A percentile compares a stretch with the other conserved stretches of the same genome.
These are phyloP conservation scores for Sebastes fasciatus DNA, from an alignment of 2,113 vertebrate genomes.

Conservation along the genomic window DNA sequence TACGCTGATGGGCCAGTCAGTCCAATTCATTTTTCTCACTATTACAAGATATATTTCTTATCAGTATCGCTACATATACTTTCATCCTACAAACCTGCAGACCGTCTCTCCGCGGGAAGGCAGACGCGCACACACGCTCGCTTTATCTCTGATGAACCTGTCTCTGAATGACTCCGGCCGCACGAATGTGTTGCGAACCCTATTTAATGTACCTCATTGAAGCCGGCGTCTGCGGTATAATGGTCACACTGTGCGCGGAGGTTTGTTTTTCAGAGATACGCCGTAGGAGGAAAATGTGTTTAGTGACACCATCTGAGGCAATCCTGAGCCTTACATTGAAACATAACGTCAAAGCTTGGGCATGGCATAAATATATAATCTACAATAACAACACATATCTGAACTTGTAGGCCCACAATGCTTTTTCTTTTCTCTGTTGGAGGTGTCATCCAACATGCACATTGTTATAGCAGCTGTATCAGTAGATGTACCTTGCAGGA, in stretches of 20 bases:
- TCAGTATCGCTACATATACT: slow-evolving; percentile 52
- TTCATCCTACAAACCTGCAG: slow-evolving; percentile 44
- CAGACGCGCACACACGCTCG: background rate
- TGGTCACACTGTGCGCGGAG: slow-evolving; percentile 37
- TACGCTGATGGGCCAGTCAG: slow-evolving; percentile 21
- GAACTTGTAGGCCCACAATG: slow-evolving; percentile 1
- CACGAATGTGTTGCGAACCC: slow-evolving; percentile 38
- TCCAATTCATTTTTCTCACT: slow-evolving; percentile 43
- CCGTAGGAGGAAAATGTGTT: slow-evolving; percentile 45
- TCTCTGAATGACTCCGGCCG: slow-evolving; percentile 49
- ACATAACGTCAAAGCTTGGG: slow-evolving; percentile 4
- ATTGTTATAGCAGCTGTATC: slow-evolving; percentile 4
- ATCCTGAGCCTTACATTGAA: slow-evolving; percentile 41
- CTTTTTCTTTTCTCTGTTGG: slow-evolving; percentile 8
- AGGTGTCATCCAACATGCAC: slow-evolving; percentile 7
- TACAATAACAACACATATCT: slow-evolving; percentile 23
- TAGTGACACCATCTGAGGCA: slow-evolving; percentile 45
- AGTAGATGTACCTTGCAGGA: background rate
- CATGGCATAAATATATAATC: slow-evolving; percentile 11
- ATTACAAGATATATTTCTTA: slow-evolving; percentile 59
- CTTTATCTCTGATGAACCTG: slow-evolving; percentile 54
- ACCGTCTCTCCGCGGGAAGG: slow-evolving; percentile 22
- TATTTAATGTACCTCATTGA: slow-evolving; percentile 54
- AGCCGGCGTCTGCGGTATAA: slow-evolving; percentile 31
- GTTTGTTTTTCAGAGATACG: slow-evolving; percentile 64